phyloP scores from a whole-genome alignment of 2,888 invertebrate genomes.

The Lycophotia porphyrea region DNA sequence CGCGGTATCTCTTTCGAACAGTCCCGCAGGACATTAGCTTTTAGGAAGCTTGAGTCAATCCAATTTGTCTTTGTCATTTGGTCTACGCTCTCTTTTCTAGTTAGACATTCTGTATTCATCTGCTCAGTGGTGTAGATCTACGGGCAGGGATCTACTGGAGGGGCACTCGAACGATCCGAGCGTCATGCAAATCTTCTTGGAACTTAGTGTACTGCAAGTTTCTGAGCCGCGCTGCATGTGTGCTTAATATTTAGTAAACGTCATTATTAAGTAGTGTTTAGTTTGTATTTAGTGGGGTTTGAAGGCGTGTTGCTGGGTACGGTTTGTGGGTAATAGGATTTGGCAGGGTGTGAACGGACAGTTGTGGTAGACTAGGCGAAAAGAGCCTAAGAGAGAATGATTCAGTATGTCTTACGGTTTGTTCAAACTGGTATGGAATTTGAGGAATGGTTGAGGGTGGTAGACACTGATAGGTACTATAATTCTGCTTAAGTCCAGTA shows the following conservation, averaged over 20 bases:
- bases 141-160: slow-evolving; percentile 36
- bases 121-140: slow-evolving; percentile 39
- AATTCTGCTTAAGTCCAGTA: not conserved
- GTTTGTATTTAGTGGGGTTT: slow-evolving; percentile 33
- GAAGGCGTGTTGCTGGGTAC: not conserved
- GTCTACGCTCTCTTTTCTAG: not conserved
- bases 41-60: not conserved
- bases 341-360: not conserved
- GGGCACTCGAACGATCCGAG: slow-evolving; percentile 55
- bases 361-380: not conserved
- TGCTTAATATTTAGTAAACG: slow-evolving; percentile 60
- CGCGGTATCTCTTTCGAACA: too few relatives aligned
- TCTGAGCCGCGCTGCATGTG: slow-evolving; percentile 53
- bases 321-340: not conserved
- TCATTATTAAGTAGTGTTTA: slow-evolving; percentile 45
- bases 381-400: not conserved
- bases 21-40: not conserved
- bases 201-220: slow-evolving; percentile 64
- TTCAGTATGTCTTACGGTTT: not conserved
- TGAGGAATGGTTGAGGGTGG: not conserved
- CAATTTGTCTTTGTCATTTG: not conserved
- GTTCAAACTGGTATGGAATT: not conserved
- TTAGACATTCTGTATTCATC: slow-evolving; percentile 34
- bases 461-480: not conserved
- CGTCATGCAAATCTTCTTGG: slow-evolving; percentile 69